Conservation (phyloP, 2,888 invertebrate genomes). For the Megaustenia siamemsis region DNA sequence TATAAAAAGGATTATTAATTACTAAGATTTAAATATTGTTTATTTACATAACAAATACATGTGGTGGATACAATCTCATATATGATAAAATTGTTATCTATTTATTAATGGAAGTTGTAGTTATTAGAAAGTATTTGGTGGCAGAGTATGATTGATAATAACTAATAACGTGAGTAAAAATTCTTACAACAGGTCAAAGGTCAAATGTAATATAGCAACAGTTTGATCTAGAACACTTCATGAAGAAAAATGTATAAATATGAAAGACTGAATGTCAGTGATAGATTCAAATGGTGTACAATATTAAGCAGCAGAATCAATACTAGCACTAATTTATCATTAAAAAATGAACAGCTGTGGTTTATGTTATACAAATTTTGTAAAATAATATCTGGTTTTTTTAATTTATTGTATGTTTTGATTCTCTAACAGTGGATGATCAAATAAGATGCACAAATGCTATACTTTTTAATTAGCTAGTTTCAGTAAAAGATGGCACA, state of each 20-base stretch:
- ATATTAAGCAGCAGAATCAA: conserved; percentile 4
- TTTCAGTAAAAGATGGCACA: neutral
- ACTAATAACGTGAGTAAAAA: neutral
- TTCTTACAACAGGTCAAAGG: neutral
- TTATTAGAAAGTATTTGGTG: neutral
- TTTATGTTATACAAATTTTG: neutral
- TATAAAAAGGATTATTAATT: too few relatives aligned
- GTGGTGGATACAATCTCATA: neutral
- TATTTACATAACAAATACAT: conserved; percentile 19
- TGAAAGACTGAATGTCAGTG: conserved; percentile 33
- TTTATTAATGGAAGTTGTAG: neutral
- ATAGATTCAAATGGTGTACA: conserved; percentile 6
- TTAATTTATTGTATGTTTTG: too few relatives aligned
- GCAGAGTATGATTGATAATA: neutral
- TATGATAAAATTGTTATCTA: neutral
- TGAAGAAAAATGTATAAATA: neutral
- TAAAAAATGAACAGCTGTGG: neutral
- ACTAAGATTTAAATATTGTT: neutral
- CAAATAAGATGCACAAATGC: too few relatives aligned
- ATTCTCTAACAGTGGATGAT: too few relatives aligned
- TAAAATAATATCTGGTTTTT: neutral
- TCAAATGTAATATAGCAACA: neutral
- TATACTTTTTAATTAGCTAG: too few relatives aligned
- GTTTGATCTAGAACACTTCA: neutral
- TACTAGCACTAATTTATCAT: neutral